phyloP scores from a whole-genome alignment of 2,113 vertebrate species.

The Mobula hypostoma region DNA sequence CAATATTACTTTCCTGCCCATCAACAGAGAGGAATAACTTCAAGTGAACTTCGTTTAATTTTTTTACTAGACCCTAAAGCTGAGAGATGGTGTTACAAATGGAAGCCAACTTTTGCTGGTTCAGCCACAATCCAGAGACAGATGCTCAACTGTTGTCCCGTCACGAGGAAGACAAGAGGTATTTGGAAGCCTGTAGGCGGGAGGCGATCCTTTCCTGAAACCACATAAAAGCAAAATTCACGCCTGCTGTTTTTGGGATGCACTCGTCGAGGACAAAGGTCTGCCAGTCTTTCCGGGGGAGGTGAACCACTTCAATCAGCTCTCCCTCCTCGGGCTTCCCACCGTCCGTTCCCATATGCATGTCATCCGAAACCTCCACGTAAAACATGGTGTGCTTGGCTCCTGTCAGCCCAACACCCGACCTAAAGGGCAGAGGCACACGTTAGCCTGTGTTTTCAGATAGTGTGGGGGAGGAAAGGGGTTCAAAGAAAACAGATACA shows the following conservation, averaged over 20 bases:
- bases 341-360: conserved; percentile 66
- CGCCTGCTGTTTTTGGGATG: conserved; percentile 73
- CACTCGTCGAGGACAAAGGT: conserved; percentile 75
- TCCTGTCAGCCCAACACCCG: conserved; percentile 74
- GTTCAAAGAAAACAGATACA: no score
- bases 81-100: neutral
- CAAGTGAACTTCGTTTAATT: neutral
- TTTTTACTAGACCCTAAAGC: neutral
- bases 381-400: conserved; percentile 81
- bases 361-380: conserved; percentile 75
- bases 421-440: conserved; percentile 51
- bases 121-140: neutral
- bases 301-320: conserved; percentile 78
- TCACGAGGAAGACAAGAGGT: neutral
- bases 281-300: conserved; percentile 77
- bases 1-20: neutral
- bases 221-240: conserved; percentile 82
- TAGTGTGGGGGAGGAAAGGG: neutral
- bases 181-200: conserved; percentile 42
- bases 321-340: conserved; percentile 72
- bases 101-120: neutral
- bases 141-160: neutral
- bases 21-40: neutral
- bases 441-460: neutral
- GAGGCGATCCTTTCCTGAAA: conserved; percentile 78